Conservation (phyloP, 2,797 vertebrate genomes). For the Crypturellus tataupa region DNA sequence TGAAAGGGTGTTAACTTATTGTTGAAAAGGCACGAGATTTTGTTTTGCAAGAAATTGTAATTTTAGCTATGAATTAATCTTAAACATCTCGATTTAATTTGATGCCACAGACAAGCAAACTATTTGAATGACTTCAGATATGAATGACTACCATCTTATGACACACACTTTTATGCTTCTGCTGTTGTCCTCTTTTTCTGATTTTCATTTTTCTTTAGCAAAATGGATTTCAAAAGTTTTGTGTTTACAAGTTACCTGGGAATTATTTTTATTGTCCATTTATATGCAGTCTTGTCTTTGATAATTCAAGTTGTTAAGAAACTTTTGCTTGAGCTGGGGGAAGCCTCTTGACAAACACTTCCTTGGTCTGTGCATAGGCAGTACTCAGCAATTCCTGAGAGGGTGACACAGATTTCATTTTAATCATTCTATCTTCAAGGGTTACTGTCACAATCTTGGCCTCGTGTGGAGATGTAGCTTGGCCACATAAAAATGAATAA, state of each 20-base stretch:
- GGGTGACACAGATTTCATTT: neutral
- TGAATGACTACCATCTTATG: neutral
- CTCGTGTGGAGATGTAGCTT: neutral
- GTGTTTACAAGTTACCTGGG: neutral
- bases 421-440: too few species aligned
- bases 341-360: neutral
- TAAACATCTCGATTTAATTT: neutral
- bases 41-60: fast-evolving
- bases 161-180: neutral
- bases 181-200: neutral
- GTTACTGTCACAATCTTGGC: neutral
- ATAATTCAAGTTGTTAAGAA: neutral
- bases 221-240: neutral
- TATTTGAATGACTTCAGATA: neutral
- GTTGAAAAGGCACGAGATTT: neutral
- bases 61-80: neutral
- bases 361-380: neutral
- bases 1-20: neutral
- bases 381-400: neutral
- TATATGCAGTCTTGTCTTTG: neutral
- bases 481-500: neutral
- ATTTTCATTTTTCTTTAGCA: neutral
- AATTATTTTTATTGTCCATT: neutral
- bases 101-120: neutral
- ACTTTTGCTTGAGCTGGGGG: neutral